Percentiles rank a stretch among this genome's conserved stretches.
Evolutionary conservation across 2,797 vertebrate species (phyloP).

Genomic region (Sciurus vulgaris): DNA sequence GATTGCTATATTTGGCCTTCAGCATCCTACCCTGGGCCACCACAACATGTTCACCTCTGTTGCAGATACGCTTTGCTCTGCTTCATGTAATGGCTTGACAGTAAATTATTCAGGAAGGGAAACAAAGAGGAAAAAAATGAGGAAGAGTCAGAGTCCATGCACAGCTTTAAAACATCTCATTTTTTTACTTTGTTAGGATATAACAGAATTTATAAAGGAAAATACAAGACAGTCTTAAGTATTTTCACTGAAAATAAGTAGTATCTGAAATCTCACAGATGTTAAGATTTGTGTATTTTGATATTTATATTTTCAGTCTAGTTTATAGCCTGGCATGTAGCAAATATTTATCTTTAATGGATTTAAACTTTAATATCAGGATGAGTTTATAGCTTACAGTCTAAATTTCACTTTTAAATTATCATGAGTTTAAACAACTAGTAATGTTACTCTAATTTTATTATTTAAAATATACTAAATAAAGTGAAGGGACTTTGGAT

Average conservation of each 20-base stretch:
- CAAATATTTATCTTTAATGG: not conserved
- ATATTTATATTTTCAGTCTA: not conserved
- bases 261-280: not conserved
- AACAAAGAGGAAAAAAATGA: not conserved
- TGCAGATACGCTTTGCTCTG: not conserved
- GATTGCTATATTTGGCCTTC: not conserved
- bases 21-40: rapidly evolving
- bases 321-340: not conserved
- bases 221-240: not conserved
- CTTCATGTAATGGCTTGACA: not conserved
- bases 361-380: not conserved
- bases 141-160: not conserved
- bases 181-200: not conserved
- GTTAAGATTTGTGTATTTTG: not conserved
- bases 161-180: not conserved
- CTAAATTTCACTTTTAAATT: not conserved
- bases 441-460: not conserved
- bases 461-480: not conserved
- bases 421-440: not conserved
- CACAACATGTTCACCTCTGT: rapidly evolving
- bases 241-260: not conserved
- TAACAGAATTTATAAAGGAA: not conserved
- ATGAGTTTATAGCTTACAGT: not conserved
- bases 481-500: not conserved
- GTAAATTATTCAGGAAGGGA: not conserved